Evolutionary conservation across 2,797 vertebrate genomes (phyloP).

Genomic region (Jordanella pulchra): DNA sequence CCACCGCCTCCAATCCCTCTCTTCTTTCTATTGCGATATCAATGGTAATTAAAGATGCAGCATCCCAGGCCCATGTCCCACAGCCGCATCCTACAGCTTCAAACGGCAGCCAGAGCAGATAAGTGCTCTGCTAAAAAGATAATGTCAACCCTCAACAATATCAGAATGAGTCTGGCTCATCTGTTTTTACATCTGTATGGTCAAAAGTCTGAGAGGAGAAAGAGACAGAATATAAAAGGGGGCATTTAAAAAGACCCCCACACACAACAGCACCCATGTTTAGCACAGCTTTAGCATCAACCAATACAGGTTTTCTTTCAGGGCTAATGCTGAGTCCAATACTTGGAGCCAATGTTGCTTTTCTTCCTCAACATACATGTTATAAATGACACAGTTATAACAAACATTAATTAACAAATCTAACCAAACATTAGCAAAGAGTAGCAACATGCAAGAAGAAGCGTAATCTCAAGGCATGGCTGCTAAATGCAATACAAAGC

Average conservation of each 20-base stretch:
- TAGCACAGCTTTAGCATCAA: not conserved
- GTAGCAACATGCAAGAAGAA: too few species aligned
- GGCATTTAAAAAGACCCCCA: not conserved
- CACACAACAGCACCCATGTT: not conserved
- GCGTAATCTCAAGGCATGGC: too few species aligned
- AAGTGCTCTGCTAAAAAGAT: constrained; percentile 76
- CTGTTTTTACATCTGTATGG: constrained; percentile 72
- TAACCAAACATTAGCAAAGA: too few species aligned
- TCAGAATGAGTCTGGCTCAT: constrained; percentile 61
- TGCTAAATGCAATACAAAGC: too few species aligned
- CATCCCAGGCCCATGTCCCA: constrained; percentile 68
- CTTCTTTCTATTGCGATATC: constrained; percentile 76
- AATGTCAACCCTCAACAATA: constrained; percentile 77
- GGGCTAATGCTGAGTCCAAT: too few species aligned
- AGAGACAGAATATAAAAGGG: not conserved
- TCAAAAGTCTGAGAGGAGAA: constrained; percentile 34
- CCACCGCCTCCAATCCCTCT: constrained; percentile 50
- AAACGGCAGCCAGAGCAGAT: constrained; percentile 81
- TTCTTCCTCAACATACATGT: too few species aligned
- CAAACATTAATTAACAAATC: too few species aligned
- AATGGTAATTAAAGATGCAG: constrained; percentile 85
- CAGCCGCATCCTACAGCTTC: constrained; percentile 74
- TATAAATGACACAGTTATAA: too few species aligned
- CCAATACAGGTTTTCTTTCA: too few species aligned
- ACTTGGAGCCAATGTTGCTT: too few species aligned